Evolutionary conservation across 1,140 invertebrate genomes (phyloP), one percentile per base, ranked within the genome.

Genomic region (Dendrolimus kikuchii): DNA sequence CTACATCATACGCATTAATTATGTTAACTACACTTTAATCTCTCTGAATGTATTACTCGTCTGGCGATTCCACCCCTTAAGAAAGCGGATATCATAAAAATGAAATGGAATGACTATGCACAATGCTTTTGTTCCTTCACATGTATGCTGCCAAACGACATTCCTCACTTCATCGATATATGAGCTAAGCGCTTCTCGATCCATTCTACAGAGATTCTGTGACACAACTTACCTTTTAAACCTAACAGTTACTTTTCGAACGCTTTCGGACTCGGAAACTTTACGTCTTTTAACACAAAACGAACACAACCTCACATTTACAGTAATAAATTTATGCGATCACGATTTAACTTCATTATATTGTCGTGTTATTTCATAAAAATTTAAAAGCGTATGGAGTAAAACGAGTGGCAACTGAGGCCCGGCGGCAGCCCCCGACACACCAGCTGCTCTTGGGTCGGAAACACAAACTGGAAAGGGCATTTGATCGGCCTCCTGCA

Each of bases 61-160:
- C 48, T 53, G 46, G 47, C 56, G 46, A 60, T 56, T 53, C 41
- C 52, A 53, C 60, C 64, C 64, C 53, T 51, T 68, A 69, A 71
- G 73, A 77, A 77, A 78, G 74, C 67, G 61, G 55, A 55, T 62
- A 40, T 53, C 68, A 71, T 64, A 73, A 77, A 72, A 76, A 74
- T 77, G 68, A 77, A 72, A 74, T 60, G 57, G 64, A 68, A 81
- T 74, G 78, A 77, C 72, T 81, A 64, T 77, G 81, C 81, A 77
- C 71, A 72, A 78, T 74, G 79, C 82, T 86, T 82, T 86, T 84
- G 82, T 86, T 84, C 79, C 77, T 77, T 78, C 74, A 83, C 71
- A 81, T 81, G 71, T 79, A 82, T 81, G 81, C 80, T 80, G 83
- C 84, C 83, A 78, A 78, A 81, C 83, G 71, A 73, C 81, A 86